These are phyloP conservation scores for Alca torda DNA, from an alignment of 2,797 vertebrate genomes.

Conservation along the genomic window DNA sequence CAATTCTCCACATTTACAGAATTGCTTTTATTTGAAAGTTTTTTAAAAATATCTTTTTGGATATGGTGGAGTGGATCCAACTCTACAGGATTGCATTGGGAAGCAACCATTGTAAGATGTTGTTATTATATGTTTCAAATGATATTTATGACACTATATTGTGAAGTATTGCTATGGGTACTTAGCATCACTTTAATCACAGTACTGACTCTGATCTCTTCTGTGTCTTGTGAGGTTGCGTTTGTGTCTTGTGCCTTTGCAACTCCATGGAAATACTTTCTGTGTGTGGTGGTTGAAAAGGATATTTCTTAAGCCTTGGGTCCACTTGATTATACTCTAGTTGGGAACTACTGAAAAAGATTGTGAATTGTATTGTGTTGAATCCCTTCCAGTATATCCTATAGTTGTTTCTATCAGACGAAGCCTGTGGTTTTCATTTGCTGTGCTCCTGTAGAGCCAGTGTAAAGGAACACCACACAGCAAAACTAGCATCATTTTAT, in stretches of 20 bases:
- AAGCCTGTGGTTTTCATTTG: not conserved
- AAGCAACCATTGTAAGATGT: not conserved
- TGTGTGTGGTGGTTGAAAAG: not conserved
- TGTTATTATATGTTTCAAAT: not conserved
- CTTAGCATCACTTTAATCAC: not conserved
- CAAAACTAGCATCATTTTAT: constrained; percentile 41
- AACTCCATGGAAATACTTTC: not conserved
- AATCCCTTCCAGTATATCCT: not conserved
- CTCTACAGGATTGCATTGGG: not conserved
- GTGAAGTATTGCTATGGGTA: not conserved
- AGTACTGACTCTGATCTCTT: not conserved
- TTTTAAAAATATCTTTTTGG: not conserved
- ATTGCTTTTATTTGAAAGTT: not conserved
- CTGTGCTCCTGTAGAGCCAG: not conserved
- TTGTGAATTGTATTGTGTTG: not conserved
- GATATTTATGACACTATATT: not conserved
- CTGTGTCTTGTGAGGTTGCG: not conserved
- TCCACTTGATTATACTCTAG: not conserved
- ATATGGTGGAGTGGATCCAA: not conserved
- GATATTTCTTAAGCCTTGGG: not conserved
- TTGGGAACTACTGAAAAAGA: not conserved
- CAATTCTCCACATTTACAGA: not conserved
- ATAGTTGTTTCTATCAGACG: not conserved
- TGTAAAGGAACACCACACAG: not conserved
- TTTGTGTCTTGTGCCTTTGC: not conserved